Evolutionary conservation across 2,888 invertebrate genomes (phyloP).

Genomic region (Lasioglossum zephyrum): DNA sequence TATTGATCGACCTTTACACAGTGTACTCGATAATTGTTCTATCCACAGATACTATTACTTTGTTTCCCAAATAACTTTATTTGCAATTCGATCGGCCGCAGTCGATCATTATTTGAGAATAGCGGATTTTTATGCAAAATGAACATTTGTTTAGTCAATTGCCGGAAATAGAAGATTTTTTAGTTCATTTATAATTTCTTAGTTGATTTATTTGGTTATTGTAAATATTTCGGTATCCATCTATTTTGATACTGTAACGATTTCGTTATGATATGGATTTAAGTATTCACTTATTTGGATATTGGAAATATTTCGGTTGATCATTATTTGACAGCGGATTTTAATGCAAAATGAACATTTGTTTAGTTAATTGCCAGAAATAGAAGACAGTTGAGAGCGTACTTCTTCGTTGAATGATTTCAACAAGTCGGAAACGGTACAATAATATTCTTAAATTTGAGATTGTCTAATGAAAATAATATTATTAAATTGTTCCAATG

Average conservation of each 20-base stretch:
- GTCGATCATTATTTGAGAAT: too few relatives aligned
- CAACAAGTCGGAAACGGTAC: not conserved
- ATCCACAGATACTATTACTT: not conserved
- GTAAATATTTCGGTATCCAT: too few relatives aligned
- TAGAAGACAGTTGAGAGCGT: not conserved
- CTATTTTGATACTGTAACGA: too few relatives aligned
- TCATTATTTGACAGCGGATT: not conserved
- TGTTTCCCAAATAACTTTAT: not conserved
- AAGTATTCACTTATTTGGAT: too few relatives aligned
- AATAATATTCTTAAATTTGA: not conserved
- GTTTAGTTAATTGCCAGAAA: not conserved
- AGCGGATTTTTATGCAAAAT: too few relatives aligned
- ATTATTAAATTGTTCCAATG: too few relatives aligned
- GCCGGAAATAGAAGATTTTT: too few relatives aligned
- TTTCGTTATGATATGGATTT: too few relatives aligned
- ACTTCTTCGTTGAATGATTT: not conserved
- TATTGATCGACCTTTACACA: not conserved
- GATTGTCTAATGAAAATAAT: too few relatives aligned
- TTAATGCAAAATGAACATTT: not conserved
- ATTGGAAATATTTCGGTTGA: not conserved
- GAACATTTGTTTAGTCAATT: too few relatives aligned
- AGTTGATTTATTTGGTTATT: too few relatives aligned
- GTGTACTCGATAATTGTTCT: not conserved
- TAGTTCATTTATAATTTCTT: too few relatives aligned
- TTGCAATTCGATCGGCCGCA: not conserved